Evolutionary conservation across 2,113 vertebrate genomes (phyloP), one percentile per base, ranked within the genome.

Genomic region (Tachycineta bicolor): DNA sequence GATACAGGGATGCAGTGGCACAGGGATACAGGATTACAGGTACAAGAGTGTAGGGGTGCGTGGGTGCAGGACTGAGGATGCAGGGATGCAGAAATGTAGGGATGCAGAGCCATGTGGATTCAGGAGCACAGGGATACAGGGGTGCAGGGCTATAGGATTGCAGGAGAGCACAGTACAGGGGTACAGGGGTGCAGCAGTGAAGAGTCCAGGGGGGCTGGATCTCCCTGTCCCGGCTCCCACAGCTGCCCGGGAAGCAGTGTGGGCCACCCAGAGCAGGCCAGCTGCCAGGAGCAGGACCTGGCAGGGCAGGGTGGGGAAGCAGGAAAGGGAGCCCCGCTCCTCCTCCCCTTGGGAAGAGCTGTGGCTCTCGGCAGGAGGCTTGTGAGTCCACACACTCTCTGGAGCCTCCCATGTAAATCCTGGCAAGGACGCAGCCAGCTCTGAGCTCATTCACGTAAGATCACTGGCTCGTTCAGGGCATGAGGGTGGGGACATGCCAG

Each of bases 331-430:
- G 95, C 88, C 95, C 92, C 70, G n/a, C 75, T 92, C 81, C 95
- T 93, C 81, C 85, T 93, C 82, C 94, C 95, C 88, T 89, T 69
- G 53, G 95, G 96, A 90, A 96, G 93, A 94, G 87, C 93, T 68
- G 93, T 68, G 87, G 94, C 93, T 96, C 90, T 93, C 91, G 63
- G 80, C 86, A 13, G 94, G 91, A 92, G 93, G 71, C 87, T 69
- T 90, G 89, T 76, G 89, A 95, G 91, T 73, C 80, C 90, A 93
- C 95, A 91, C 93, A 97, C 96, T 97, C 93, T 96, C 96, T 96
- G 95, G 95, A 97, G 95, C 95, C 96, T 95, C 86, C 91, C 93
- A 95, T 94, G 95, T 92, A 94, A 96, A 95, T 96, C 64, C 93
- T 78, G 94, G 95, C 94, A 89, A 89, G 86, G 86, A 86, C 77